phyloP scores from a whole-genome alignment of 1,140 invertebrate species.

The Drosophila prosaltans region DNA sequence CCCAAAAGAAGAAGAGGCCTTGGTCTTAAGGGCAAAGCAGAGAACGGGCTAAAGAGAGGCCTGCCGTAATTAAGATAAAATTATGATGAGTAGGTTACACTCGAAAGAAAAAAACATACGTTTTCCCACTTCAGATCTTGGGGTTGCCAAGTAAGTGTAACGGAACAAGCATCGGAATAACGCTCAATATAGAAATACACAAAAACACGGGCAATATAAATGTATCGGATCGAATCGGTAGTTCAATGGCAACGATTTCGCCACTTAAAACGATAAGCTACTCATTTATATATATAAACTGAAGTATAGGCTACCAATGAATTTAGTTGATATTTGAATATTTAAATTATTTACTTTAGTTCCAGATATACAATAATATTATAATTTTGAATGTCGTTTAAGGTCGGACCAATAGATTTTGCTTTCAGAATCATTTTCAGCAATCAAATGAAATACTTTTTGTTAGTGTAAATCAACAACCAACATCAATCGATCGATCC shows the following conservation, averaged over 20 bases:
- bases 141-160: no score
- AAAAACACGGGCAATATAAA: no score
- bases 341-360: background rate
- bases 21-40: background rate
- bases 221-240: no score
- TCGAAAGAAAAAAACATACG: slow-evolving; percentile 1
- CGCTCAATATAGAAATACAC: no score
- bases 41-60: background rate
- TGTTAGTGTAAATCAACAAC: slow-evolving; percentile 1
- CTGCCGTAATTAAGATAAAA: slow-evolving; percentile 13
- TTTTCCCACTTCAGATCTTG: background rate
- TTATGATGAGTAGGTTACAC: slow-evolving; percentile 10
- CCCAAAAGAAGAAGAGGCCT: background rate
- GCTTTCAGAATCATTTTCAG: background rate
- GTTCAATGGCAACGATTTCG: no score
- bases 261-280: no score
- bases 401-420: background rate
- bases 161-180: no score
- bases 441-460: background rate
- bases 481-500: background rate
- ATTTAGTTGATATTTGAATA: no score
- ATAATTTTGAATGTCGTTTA: slow-evolving; percentile 9
- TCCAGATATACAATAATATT: slow-evolving; percentile 5
- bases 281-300: no score
- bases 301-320: no score